A percentile compares a stretch with the other conserved stretches of the same genome.
These are phyloP conservation scores for Excalfactoria chinensis DNA, from an alignment of 2,113 vertebrate genomes.

Conservation along the genomic window DNA sequence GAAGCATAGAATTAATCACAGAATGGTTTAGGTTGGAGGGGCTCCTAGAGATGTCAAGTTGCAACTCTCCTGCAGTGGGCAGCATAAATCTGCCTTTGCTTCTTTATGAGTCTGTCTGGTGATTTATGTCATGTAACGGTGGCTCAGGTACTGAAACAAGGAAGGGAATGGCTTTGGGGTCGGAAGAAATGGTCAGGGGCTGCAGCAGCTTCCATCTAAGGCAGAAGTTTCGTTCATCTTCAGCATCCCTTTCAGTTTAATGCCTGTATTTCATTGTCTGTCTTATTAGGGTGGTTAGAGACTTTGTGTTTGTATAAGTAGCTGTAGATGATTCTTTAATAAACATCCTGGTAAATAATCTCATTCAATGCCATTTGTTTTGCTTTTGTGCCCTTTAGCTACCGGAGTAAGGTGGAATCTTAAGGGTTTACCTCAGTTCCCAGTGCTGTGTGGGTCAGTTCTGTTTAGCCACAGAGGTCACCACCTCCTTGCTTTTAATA, in stretches of 20 bases:
- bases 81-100: too few species aligned
- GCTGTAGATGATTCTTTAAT: not conserved
- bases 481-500: not conserved
- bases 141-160: not conserved
- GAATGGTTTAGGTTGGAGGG: too few species aligned
- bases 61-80: too few species aligned
- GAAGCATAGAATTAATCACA: too few species aligned
- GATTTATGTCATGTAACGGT: rapidly evolving
- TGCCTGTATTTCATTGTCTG: not conserved
- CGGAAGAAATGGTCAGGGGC: not conserved
- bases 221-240: not conserved
- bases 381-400: not conserved
- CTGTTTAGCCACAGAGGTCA: not conserved
- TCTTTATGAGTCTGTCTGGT: not conserved
- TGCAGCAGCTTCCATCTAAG: not conserved
- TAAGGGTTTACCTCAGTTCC: not conserved
- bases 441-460: not conserved
- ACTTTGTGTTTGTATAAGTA: not conserved
- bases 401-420: not conserved
- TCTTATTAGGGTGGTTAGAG: not conserved
- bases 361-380: not conserved
- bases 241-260: not conserved
- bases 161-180: rapidly evolving
- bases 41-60: too few species aligned
- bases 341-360: not conserved